Conservation (phyloP, 2,113 vertebrate species). For the Clarias batrachus region DNA sequence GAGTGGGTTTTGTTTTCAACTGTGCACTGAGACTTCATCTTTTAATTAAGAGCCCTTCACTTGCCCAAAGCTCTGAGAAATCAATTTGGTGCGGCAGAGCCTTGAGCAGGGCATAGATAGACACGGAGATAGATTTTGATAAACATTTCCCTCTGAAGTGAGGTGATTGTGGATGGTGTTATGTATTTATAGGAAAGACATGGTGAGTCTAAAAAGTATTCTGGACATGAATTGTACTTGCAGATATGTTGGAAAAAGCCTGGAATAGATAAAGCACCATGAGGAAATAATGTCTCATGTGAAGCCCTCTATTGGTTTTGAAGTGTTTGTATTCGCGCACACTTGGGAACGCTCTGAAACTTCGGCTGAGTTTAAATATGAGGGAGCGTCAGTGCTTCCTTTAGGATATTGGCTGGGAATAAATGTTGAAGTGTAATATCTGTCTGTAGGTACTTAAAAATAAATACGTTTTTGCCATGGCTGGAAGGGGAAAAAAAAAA, state of each 20-base stretch:
- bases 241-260: slow-evolving; percentile 10
- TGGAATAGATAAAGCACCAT: not conserved
- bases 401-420: slow-evolving; percentile 19
- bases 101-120: not conserved
- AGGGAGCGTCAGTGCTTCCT: slow-evolving; percentile 11
- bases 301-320: not conserved
- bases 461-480: slow-evolving; percentile 13
- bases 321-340: not conserved
- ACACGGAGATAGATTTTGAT: not conserved
- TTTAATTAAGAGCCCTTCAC: slow-evolving; percentile 42
- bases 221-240: not conserved
- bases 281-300: not conserved
- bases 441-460: slow-evolving; percentile 24
- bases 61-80: slow-evolving; percentile 26
- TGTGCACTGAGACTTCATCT: not conserved
- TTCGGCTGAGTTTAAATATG: slow-evolving; percentile 29
- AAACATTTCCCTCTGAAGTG: slow-evolving; percentile 14
- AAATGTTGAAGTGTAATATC: slow-evolving; percentile 31
- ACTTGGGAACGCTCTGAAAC: slow-evolving; percentile 1
- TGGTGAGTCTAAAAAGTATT: not conserved
- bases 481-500: not conserved
- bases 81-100: slow-evolving; percentile 14
- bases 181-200: slow-evolving; percentile 7
- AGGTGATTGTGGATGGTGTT: not conserved
- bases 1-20: slow-evolving; percentile 14